A percentile compares a stretch with the other conserved stretches of the same genome.
phyloP scores from a whole-genome alignment of 1,140 invertebrate genomes.

The Stenopsyche tienmushanensis region DNA sequence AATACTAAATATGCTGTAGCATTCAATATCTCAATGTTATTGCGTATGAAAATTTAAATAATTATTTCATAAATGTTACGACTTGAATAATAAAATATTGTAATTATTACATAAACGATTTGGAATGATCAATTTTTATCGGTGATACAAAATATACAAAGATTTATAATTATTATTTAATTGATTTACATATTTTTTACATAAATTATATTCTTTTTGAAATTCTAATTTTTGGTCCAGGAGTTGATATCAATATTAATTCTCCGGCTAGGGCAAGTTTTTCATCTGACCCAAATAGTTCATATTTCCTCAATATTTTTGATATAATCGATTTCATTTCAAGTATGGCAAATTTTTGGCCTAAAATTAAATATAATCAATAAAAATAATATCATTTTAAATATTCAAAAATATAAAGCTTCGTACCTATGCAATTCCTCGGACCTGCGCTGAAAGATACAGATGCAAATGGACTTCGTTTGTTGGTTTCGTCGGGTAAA shows the following conservation, averaged over 20 bases:
- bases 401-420: background rate
- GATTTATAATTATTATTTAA: no score
- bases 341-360: slow-evolving; percentile 20
- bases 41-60: no score
- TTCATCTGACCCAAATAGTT: slow-evolving; percentile 48
- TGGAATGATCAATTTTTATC: no score
- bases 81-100: no score
- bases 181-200: no score
- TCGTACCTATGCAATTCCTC: slow-evolving; percentile 71
- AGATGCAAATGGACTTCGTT: slow-evolving; percentile 60
- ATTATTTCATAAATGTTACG: no score
- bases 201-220: no score
- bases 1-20: no score
- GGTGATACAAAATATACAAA: no score
- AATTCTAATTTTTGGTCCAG: slow-evolving; percentile 6
- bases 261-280: slow-evolving; percentile 36
- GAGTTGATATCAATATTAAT: slow-evolving; percentile 3
- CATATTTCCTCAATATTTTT: slow-evolving; percentile 44
- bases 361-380: background rate
- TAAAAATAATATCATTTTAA: background rate
- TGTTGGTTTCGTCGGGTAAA: slow-evolving; percentile 53
- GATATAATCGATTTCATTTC: slow-evolving; percentile 41
- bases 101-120: no score
- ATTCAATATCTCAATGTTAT: no score
- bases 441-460: slow-evolving; percentile 75